Evolutionary conservation across 2,888 invertebrate genomes (phyloP), one percentile per base, ranked within the genome.

Genomic region (Rhagium mordax): DNA sequence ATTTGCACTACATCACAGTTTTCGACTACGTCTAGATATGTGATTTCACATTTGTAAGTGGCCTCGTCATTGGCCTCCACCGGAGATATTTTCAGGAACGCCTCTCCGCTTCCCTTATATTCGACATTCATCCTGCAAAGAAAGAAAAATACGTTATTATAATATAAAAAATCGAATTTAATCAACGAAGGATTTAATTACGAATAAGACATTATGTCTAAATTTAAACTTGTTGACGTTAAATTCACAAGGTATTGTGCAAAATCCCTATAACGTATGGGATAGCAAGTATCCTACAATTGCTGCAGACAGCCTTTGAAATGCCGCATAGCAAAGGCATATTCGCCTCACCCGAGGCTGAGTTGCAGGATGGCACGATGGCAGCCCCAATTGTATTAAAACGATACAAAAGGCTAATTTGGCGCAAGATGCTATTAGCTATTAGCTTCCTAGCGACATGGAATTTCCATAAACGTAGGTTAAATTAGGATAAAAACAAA

Each of bases 1-100:
- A 94, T 93, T 86, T 95, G 95, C 24, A 94, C 93, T 8, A 94
- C 94, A 85, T 94, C 93, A 87, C 95, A 95, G 84, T 92, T 92
- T 79, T 95, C 94, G 0, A 93, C 91, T 0, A 95, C 94, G 83
- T 94, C 94, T 20, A 94, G 88, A 86, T 95, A 95, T 0, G 95
- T 95, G 84, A 95, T 94, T 87, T 95, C 95, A 83, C 95, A 96
- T 81, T 94, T 93, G 89, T 94, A 95, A 60, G 93, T 90, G 0
- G 94, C 95, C 80, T 95, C 95, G 84, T 95, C 95, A 62, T 92
- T 91, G 1, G 94, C 89, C 79, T 92, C 90, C 13, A 95, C 90
- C 62, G 91, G 90, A 29, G 90, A 89, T 79, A 95, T 94, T 82
- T 92, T 91, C 84, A 95, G 89, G 81, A 91, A 91, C 0, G 94